Conservation (phyloP, 2,797 vertebrate genomes). For the Rhadinocentrus ornatus region DNA sequence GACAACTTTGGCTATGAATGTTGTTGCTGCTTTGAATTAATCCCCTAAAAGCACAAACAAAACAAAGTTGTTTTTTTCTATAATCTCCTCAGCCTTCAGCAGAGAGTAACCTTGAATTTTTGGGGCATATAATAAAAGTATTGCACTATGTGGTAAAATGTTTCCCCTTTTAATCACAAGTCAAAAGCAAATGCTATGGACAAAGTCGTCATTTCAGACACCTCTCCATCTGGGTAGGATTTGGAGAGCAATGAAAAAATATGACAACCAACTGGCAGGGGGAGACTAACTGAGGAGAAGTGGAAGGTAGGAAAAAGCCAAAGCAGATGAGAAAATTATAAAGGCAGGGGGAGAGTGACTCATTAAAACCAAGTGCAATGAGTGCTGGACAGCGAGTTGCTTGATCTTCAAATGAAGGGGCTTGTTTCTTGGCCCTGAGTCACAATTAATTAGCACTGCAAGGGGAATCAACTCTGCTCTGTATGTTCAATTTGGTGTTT, state of each 20-base stretch:
- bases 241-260: constrained; percentile 25
- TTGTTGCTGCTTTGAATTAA: constrained; percentile 18
- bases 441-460: constrained; percentile 64
- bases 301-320: constrained; percentile 12
- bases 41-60: constrained; percentile 15
- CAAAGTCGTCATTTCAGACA: constrained; percentile 23
- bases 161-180: constrained; percentile 17
- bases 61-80: not conserved
- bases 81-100: constrained; percentile 24
- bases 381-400: constrained; percentile 54
- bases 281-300: constrained; percentile 25
- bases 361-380: constrained; percentile 64
- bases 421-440: constrained; percentile 65
- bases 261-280: constrained; percentile 17
- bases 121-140: constrained; percentile 3
- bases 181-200: constrained; percentile 17
- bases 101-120: constrained; percentile 24
- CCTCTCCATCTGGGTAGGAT: constrained; percentile 24
- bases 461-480: constrained; percentile 43
- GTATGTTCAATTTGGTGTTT: constrained; percentile 31
- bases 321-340: constrained; percentile 39
- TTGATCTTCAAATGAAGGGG: constrained; percentile 54
- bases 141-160: constrained; percentile 1
- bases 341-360: constrained; percentile 43
- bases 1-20: constrained; percentile 24